Evolutionary conservation across 2,888 invertebrate genomes (phyloP), one percentile per base, ranked within the genome.

Genomic region (Keiferia lycopersicella): DNA sequence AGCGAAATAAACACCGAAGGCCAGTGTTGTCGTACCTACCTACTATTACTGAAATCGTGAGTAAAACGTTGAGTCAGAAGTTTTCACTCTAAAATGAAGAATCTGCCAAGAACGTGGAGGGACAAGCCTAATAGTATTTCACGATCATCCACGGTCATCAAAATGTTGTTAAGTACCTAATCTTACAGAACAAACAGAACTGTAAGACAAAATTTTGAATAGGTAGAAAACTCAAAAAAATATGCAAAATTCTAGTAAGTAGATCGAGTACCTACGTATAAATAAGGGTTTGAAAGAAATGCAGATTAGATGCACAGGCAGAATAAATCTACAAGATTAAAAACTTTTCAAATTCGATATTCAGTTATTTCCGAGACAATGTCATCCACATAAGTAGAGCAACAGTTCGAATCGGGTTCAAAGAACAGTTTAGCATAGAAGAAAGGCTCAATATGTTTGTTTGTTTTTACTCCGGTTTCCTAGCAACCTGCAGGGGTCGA

Each of bases 361-460:
- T 26, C 26, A 26, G 6, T 4, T 26, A 26, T n/a, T n/a, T n/a
- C n/a, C n/a, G n/a, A n/a, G n/a, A n/a, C n/a, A n/a, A 26, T 26
- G 26, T 26, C 26, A 6, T 26, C 26, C 2, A 26, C n/a, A n/a
- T n/a, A 59, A 38, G 62, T 64, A 67, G 64, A 56, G 62, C 59
- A 67, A 67, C 34, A 70, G 77, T 71, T 77, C 74, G 69, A 39
- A 63, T 76, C 73, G 71, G 75, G 77, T 71, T 77, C 74, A 70
- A 34, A 62, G 77, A 73, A 71, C 77, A 69, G 45, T 65, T 51
- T 66, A 66, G 65, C 66, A 72, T 63, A 65, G 67, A 71, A 71
- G 72, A 74, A 74, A 69, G 66, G 56, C 66, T 71, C 74, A 76
- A 77, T 80, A 76, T 81, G 79, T 79, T 75, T 78, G 75, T 81